Base-by-base conservation (phyloP, 2,113 vertebrate species). In the Pavo muticus region DNA sequence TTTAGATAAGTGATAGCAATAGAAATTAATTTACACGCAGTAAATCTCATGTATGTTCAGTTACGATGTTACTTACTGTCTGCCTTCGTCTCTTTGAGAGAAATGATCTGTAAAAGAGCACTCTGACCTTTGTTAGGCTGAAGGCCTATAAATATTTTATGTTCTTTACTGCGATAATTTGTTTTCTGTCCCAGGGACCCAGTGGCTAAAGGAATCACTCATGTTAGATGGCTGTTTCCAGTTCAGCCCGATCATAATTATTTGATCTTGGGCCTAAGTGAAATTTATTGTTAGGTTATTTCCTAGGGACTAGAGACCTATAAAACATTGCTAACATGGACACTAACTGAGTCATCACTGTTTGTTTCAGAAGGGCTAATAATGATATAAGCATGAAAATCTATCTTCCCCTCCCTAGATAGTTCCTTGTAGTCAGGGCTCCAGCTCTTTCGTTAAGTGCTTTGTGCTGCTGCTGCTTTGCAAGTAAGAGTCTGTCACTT, bases 161-260 rank as follows among this genome's bases (percentile, higher is more conserved):
- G 64, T 14, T 64, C 73, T 71, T 45, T 45, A n/a, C 75, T 76
- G 69, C 29, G 93, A 59, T 90, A 88, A 52, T 69, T 35, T 50
- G 29, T 83, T 95, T 95, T 73, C 56, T 87, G 64, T 96, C 88
- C 81, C 80, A 87, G 86, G 85, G 84, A 94, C 39, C 44, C 68
- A 0, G 2, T 81, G 67, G 29, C 78, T 94, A 7, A 82, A 93
- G 61, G 83, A 78, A 42, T 80, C 3, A 9, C n/a, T 67, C 71
- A 70, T 52, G 42, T 72, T 60, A 69, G 40, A 30, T 2, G 7
- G 40, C 57, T 87, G 0, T 39, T 91, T 88, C 57, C 52, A 54
- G 3, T 65, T 65, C 79, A 86, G 39, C 40, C 60, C n/a, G 47
- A 76, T 67, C 50, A 5, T 83, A 84, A 78, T 48, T 72, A 70